phyloP scores from a whole-genome alignment of 2,113 vertebrate species.

The Phylloscopus trochiloides region DNA sequence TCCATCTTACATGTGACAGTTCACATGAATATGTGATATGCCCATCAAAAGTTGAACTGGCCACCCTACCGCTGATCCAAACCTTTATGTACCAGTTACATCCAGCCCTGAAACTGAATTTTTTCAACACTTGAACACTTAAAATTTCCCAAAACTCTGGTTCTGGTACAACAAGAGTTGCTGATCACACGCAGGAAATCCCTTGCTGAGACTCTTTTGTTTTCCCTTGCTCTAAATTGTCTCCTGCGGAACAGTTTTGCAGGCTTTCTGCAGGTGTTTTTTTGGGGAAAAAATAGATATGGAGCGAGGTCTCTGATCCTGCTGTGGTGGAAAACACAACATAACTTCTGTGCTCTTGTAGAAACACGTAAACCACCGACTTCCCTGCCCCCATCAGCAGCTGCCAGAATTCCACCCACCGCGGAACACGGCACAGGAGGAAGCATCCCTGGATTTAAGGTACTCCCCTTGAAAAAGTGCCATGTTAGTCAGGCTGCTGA shows the following conservation, averaged over 20 bases:
- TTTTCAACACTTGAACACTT: background rate
- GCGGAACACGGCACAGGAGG: background rate
- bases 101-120: background rate
- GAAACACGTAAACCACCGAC: background rate
- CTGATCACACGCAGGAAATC: background rate
- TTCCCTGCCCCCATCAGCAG: background rate
- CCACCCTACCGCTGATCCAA: background rate
- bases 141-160: background rate
- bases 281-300: rapidly evolving
- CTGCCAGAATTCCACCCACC: background rate
- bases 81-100: background rate
- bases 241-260: background rate
- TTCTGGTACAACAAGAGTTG: background rate
- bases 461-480: background rate
- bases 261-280: background rate
- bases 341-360: background rate
- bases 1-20: background rate
- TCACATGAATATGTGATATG: rapidly evolving
- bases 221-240: background rate
- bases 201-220: background rate
- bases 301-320: background rate
- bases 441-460: background rate
- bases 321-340: background rate
- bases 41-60: background rate
- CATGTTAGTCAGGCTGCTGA: slow-evolving; percentile 12